Evolutionary conservation across 2,888 invertebrate species (phyloP).

Genomic region (Notodonta dromedarius): DNA sequence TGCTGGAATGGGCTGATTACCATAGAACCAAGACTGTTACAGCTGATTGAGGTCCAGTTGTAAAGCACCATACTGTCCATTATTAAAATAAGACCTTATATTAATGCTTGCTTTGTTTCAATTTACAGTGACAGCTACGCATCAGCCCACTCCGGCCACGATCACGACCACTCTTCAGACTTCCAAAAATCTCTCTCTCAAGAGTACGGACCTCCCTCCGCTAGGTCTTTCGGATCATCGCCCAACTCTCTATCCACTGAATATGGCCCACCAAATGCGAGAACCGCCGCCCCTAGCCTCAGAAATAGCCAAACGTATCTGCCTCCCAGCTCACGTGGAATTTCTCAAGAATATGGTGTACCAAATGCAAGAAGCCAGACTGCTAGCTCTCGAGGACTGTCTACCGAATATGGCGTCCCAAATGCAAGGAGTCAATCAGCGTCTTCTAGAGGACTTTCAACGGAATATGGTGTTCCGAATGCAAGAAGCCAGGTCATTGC

Average conservation of each 20-base stretch:
- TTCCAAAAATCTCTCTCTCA: slow-evolving; percentile 47
- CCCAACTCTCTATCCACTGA: slow-evolving; percentile 45
- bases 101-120: not conserved
- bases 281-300: slow-evolving; percentile 19
- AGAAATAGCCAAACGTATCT: slow-evolving; percentile 34
- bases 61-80: not conserved
- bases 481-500: slow-evolving; percentile 32
- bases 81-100: not conserved
- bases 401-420: slow-evolving; percentile 50
- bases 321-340: slow-evolving; percentile 22
- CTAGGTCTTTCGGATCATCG: slow-evolving; percentile 35
- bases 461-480: slow-evolving; percentile 50
- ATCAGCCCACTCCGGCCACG: slow-evolving; percentile 47
- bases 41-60: not conserved
- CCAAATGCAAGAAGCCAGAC: slow-evolving; percentile 35
- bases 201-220: slow-evolving; percentile 46
- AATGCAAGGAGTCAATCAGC: slow-evolving; percentile 28
- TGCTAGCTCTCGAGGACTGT: slow-evolving; percentile 29
- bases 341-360: slow-evolving; percentile 49
- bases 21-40: no score
- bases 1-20: no score
- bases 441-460: slow-evolving; percentile 33
- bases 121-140: slow-evolving; percentile 65
- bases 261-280: slow-evolving; percentile 45
- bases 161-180: slow-evolving; percentile 37